Conservation (phyloP, 2,888 invertebrate genomes). For the Sminthurinus aureus region DNA sequence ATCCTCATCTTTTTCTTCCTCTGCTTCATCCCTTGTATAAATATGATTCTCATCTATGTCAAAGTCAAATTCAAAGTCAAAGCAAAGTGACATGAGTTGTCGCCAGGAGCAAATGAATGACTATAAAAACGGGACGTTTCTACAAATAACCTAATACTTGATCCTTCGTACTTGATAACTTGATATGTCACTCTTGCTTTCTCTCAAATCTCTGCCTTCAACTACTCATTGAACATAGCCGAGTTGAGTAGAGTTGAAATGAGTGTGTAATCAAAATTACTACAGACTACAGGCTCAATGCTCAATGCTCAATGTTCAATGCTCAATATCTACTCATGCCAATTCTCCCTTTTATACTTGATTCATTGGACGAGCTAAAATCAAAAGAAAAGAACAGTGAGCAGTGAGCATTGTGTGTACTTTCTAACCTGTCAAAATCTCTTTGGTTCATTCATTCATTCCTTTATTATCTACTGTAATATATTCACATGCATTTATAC, state of each 20-base stretch:
- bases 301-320: too few species aligned
- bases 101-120: neutral
- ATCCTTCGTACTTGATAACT: neutral
- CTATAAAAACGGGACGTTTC: neutral
- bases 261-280: neutral
- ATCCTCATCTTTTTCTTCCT: neutral
- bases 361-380: neutral
- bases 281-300: too few species aligned
- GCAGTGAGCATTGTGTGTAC: neutral
- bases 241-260: neutral
- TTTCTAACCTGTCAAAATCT: conserved; percentile 11
- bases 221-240: neutral
- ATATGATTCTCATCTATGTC: conserved; percentile 21
- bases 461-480: too few species aligned
- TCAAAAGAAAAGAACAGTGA: neutral
- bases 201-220: neutral
- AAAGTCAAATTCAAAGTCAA: conserved; percentile 28
- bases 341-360: too few species aligned
- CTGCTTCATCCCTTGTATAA: neutral
- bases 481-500: too few species aligned
- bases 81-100: conserved; percentile 5
- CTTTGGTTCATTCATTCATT: neutral
- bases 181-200: neutral
- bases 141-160: too few species aligned
- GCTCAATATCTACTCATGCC: neutral